These are phyloP conservation scores for Prunella himalayana DNA, from an alignment of 2,113 vertebrate species.

Conservation along the genomic window DNA sequence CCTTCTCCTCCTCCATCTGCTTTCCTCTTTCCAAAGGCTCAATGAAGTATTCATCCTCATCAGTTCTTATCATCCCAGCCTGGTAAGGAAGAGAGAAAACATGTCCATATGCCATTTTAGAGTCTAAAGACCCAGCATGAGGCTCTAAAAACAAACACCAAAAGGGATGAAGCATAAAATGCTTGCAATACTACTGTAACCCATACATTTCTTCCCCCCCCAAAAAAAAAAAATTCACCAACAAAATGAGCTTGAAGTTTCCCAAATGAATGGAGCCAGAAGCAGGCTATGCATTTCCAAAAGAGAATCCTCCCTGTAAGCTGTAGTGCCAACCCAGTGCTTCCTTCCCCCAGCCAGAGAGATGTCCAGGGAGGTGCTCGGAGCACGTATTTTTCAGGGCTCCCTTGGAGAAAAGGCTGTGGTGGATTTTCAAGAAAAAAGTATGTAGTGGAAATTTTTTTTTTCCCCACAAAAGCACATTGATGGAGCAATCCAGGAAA, in stretches of 20 bases:
- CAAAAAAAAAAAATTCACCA: not conserved
- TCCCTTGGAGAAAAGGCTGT: not conserved
- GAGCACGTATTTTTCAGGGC: not conserved
- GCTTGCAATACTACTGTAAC: not conserved
- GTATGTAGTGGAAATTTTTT: not conserved
- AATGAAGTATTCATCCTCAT: conserved; percentile 94
- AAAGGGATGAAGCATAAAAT: not conserved
- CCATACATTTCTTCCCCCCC: rapidly evolving
- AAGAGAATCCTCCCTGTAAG: not conserved
- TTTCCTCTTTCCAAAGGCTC: conserved; percentile 92
- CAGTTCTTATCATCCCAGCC: conserved; percentile 96
- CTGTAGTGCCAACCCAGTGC: not conserved
- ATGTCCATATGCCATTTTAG: not conserved
- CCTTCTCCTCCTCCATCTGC: conserved; percentile 88
- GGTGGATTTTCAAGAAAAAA: conserved; percentile 3
- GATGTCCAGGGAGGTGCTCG: not conserved
- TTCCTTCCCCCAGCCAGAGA: rapidly evolving
- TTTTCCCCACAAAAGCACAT: conserved; percentile 6
- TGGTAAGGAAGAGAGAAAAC: conserved; percentile 55
- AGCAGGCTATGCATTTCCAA: not conserved
- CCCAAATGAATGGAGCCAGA: not conserved
- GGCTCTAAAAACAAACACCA: not conserved
- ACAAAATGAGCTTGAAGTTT: not conserved
- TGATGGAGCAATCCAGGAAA: conserved; percentile 27
- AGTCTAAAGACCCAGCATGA: not conserved